These are phyloP conservation scores for Acanthis flammea DNA, from an alignment of 2,797 vertebrate genomes.

Conservation along the genomic window DNA sequence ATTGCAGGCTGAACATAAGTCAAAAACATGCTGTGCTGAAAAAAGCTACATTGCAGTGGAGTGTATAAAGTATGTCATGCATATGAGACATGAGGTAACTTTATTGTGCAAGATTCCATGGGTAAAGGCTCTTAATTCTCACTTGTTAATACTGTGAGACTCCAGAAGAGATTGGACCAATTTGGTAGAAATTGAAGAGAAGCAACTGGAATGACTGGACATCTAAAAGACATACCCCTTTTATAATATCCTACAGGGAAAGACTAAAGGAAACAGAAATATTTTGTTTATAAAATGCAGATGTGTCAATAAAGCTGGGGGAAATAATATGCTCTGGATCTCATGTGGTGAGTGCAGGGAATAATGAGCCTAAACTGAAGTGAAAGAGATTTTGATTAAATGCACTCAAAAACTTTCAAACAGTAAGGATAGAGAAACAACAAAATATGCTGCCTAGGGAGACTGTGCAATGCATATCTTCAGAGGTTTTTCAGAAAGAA, in stretches of 20 bases:
- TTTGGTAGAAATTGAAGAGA: background rate
- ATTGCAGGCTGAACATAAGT: background rate
- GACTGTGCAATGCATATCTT: background rate
- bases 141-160: background rate
- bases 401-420: background rate
- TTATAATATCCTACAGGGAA: background rate
- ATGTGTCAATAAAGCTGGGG: background rate
- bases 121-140: background rate
- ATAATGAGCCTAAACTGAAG: constrained; percentile 9
- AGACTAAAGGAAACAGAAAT: background rate
- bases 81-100: background rate
- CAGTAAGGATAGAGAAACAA: background rate
- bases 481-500: background rate
- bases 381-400: background rate
- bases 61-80: background rate
- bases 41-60: background rate
- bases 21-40: background rate
- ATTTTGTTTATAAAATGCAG: background rate
- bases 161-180: background rate
- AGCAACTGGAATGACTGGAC: background rate
- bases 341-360: background rate
- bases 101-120: background rate
- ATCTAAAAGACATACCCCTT: background rate
- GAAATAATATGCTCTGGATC: background rate
- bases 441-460: background rate